Percentiles rank a stretch among this genome's conserved stretches.
phyloP scores from a whole-genome alignment of 2,888 invertebrate species.

The Acanthosepion esculentum region DNA sequence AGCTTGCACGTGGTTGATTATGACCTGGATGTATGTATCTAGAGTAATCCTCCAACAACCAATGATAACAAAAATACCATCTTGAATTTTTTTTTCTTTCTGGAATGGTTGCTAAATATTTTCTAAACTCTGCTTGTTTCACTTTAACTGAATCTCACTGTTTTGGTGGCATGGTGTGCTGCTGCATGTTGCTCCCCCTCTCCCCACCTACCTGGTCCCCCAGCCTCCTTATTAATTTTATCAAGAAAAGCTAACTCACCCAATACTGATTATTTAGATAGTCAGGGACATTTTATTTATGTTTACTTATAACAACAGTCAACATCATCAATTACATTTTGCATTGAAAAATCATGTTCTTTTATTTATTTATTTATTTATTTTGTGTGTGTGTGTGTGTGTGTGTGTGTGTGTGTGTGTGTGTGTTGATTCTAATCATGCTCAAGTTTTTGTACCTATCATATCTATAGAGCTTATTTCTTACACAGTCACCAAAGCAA shows the following conservation, averaged over 20 bases:
- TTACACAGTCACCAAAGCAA: background rate
- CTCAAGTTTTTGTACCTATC: background rate
- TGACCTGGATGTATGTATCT: constrained; percentile 46
- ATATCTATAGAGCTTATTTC: background rate
- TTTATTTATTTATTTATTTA: background rate
- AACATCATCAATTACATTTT: background rate
- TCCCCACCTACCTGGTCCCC: background rate
- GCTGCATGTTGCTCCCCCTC: background rate
- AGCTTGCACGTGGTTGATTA: constrained; percentile 42
- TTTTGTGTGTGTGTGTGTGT: background rate
- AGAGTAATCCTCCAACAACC: background rate
- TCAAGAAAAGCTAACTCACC: background rate
- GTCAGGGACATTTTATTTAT: background rate
- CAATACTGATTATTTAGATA: background rate
- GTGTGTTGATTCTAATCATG: background rate
- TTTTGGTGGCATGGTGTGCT: constrained; percentile 42
- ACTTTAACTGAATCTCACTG: constrained; percentile 18
- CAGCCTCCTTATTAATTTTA: background rate
- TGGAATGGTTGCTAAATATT: constrained; percentile 37
- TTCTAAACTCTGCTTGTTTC: background rate
- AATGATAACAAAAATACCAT: constrained; percentile 14
- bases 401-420: background rate
- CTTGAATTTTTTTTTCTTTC: background rate
- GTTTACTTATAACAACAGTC: background rate
- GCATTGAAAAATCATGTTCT: background rate